Conservation (phyloP, 2,797 vertebrate species). For the Numenius phaeopus region DNA sequence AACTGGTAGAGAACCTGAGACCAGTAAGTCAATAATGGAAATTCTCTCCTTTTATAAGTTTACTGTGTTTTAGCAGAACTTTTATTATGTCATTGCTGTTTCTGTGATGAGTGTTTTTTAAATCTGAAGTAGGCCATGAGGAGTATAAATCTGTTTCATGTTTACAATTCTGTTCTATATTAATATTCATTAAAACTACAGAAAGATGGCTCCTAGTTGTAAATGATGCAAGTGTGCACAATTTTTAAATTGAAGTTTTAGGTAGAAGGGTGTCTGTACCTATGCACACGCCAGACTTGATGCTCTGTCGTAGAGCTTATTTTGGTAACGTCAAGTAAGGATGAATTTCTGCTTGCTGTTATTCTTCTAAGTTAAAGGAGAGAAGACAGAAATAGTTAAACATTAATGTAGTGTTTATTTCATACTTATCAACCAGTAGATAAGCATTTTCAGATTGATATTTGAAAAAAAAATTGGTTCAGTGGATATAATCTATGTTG, state of each 20-base stretch:
- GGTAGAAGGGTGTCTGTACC: neutral
- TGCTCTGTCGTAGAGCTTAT: neutral
- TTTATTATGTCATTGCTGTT: neutral
- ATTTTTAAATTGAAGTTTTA: neutral
- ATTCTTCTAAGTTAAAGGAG: neutral
- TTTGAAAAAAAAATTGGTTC: neutral
- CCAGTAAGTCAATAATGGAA: neutral
- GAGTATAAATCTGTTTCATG: neutral
- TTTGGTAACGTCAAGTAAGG: neutral
- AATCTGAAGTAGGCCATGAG: neutral
- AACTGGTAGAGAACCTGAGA: neutral
- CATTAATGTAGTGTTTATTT: neutral
- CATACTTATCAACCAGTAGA: neutral
- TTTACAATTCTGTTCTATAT: neutral
- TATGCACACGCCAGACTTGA: fast-evolving
- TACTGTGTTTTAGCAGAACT: neutral
- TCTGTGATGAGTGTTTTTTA: neutral
- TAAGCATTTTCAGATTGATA: neutral
- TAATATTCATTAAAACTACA: neutral
- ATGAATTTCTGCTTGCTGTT: neutral
- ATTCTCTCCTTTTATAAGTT: neutral
- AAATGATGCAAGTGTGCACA: neutral
- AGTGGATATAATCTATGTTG: neutral
- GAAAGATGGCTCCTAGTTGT: neutral
- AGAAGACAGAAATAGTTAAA: neutral